These are phyloP conservation scores for Herpetotheres cachinnans DNA, from an alignment of 2,113 vertebrate species.

Conservation along the genomic window DNA sequence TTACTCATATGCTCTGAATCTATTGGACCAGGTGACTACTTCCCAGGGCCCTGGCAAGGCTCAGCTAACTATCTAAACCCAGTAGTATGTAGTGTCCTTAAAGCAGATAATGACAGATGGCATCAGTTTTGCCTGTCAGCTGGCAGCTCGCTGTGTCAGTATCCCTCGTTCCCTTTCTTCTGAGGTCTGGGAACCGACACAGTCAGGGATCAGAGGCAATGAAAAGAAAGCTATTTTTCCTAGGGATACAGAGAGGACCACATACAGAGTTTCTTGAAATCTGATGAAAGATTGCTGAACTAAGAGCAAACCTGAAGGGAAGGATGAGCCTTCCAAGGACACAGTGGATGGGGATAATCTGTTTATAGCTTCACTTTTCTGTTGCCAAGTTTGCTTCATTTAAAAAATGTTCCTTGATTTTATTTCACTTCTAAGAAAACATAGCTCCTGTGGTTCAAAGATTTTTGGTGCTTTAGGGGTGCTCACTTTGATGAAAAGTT, in stretches of 20 bases:
- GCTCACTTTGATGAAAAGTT: background rate
- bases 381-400: background rate
- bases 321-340: background rate
- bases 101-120: background rate
- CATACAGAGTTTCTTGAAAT: background rate
- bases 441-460: background rate
- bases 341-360: background rate
- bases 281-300: background rate
- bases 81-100: background rate
- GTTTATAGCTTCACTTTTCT: background rate
- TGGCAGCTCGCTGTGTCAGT: background rate
- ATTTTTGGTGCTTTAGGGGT: background rate
- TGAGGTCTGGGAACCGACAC: background rate
- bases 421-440: background rate
- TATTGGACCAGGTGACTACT: background rate
- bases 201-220: background rate
- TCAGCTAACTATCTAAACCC: background rate
- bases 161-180: background rate
- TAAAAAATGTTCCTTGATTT: background rate
- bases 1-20: background rate
- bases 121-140: background rate
- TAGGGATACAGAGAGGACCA: background rate
- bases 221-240: background rate
- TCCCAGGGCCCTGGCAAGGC: background rate
- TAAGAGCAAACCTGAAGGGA: background rate